Evolutionary conservation across 2,888 invertebrate genomes (phyloP).

Genomic region (Eupeodes luniger): DNA sequence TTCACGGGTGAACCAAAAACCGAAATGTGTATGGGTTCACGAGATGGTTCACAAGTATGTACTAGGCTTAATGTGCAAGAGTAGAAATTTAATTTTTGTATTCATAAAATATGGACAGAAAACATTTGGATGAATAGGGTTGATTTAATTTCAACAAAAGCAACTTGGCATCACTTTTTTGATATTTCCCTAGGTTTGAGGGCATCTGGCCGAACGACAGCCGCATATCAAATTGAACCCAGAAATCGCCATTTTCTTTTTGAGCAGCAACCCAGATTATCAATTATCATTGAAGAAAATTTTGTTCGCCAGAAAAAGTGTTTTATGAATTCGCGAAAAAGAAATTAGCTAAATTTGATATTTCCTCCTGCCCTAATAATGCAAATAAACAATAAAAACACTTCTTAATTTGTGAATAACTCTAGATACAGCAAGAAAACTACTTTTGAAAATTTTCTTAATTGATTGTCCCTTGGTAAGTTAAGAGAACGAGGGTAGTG

Average conservation of each 20-base stretch:
- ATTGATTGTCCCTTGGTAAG: slow-evolving; percentile 58
- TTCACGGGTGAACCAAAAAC: too few relatives aligned
- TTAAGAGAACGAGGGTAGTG: slow-evolving; percentile 43
- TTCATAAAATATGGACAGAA: too few relatives aligned
- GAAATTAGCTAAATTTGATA: slow-evolving; percentile 8
- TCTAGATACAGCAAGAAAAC: slow-evolving; percentile 19
- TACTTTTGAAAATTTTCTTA: slow-evolving; percentile 33
- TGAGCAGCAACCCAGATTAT: neutral
- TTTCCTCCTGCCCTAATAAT: slow-evolving; percentile 28
- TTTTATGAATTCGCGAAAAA: slow-evolving; percentile 41
- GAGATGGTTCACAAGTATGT: too few relatives aligned
- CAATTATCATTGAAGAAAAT: neutral
- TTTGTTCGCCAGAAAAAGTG: slow-evolving; percentile 8
- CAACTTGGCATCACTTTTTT: slow-evolving; percentile 10
- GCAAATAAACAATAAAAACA: slow-evolving; percentile 34
- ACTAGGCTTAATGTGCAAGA: too few relatives aligned
- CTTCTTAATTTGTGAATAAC: slow-evolving; percentile 55
- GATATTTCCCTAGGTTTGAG: neutral
- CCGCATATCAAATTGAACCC: neutral
- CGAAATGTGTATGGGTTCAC: too few relatives aligned
- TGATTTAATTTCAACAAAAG: too few relatives aligned
- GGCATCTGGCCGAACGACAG: neutral
- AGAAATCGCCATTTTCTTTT: slow-evolving; percentile 15
- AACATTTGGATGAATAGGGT: too few relatives aligned
- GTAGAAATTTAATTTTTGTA: too few relatives aligned